Base-by-base conservation (phyloP, 2,797 vertebrate species). In the Euphonia xanthogaster region DNA sequence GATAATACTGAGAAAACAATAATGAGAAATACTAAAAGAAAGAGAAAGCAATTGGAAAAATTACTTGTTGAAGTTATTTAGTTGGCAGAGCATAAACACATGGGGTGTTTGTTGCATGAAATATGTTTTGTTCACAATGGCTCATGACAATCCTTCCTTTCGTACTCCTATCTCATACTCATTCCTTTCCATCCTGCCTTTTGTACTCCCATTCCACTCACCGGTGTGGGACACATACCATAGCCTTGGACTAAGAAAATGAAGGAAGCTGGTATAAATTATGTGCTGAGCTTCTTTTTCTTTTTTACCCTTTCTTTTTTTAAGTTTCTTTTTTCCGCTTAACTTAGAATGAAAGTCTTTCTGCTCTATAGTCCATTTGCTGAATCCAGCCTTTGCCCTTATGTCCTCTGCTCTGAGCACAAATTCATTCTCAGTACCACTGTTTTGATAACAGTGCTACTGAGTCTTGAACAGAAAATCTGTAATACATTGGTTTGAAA, bases 271-370 rank as follows among this genome's bases (percentile, higher is more conserved):
- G 28, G 11, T 50, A 10, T 30, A 58, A 60, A 93, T 4, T 5
- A 12, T 55, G 23, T 63, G 22, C 10, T 20, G 5, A 83, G 10
- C 4, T 45, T 27, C 8, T 14, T 21, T 30, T 47, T 7, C 4
- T 8, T 14, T 33, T 7, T 15, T 2, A 3, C 2, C 1, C 10
- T 30, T 47, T 9, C 17, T 5, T 31, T 19, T 12, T 7, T 3
- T 9, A 30, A 61, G 15, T 18, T 28, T 28, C 15, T 17, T 50
- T 12, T 27, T 25, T 12, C 19, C 3, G 5, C 8, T 60, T 14
- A 16, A 28, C 10, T 75, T 45, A 33, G 10, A 79, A 81, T 25
- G 7, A 65, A 87, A 72, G 61, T 5, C 10, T 40, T 87, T 42
- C n/a, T 67, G 10, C 12, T 74, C 20, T 11, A 37, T 20, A 48